Evolutionary conservation across 2,888 invertebrate species (phyloP).

Genomic region (Elmis aenea): DNA sequence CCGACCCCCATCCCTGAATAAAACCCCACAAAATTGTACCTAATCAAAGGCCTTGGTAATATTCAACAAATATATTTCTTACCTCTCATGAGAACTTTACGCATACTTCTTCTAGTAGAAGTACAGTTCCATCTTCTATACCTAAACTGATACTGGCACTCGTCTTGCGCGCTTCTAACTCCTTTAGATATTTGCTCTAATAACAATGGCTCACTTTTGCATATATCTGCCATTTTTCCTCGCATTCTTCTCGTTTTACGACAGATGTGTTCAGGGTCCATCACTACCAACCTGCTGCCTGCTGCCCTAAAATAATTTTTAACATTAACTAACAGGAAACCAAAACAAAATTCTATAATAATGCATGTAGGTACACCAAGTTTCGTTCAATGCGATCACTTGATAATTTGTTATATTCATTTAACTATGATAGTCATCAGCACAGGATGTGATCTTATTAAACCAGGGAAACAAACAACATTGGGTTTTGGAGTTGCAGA

Average conservation of each 20-base stretch:
- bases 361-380: too few relatives aligned
- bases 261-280: constrained; percentile 86
- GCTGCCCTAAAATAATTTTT: constrained; percentile 58
- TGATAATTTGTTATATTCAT: too few relatives aligned
- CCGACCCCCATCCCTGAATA: too few relatives aligned
- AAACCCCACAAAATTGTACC: too few relatives aligned
- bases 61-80: too few relatives aligned
- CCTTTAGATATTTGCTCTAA: constrained; percentile 81
- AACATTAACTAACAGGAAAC: constrained; percentile 2
- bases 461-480: too few relatives aligned
- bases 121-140: constrained; percentile 88
- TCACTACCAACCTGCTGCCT: constrained; percentile 72
- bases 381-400: too few relatives aligned
- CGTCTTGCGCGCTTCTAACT: constrained; percentile 73
- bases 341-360: too few relatives aligned
- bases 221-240: constrained; percentile 75
- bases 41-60: too few relatives aligned
- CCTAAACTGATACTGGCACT: constrained; percentile 84
- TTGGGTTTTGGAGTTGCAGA: too few relatives aligned
- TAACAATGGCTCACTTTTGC: constrained; percentile 76
- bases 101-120: constrained; percentile 70
- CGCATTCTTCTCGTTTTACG: constrained; percentile 75
- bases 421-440: too few relatives aligned
- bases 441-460: too few relatives aligned
- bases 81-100: constrained; percentile 85